Conservation (phyloP, 2,797 vertebrate genomes). For the Percopsis omiscomaycus region DNA sequence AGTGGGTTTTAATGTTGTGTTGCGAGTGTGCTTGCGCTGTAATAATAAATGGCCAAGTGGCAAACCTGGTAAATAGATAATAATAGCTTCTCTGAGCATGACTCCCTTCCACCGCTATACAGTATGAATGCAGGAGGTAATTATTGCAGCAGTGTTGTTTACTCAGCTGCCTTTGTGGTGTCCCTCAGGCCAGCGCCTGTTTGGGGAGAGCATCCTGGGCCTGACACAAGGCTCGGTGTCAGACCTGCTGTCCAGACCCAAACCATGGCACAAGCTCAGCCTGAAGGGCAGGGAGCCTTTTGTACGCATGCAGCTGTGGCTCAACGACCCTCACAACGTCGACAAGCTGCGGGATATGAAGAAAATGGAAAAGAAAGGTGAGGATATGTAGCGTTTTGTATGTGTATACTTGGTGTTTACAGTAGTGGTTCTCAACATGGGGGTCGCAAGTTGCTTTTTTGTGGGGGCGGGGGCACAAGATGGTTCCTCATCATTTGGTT, state of each 20-base stretch:
- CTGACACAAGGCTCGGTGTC: slow-evolving; percentile 97
- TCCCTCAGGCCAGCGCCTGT: slow-evolving; percentile 90
- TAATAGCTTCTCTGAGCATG: too few relatives aligned
- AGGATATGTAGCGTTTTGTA: neutral
- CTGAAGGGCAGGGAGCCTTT: slow-evolving; percentile 97
- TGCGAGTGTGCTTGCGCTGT: too few relatives aligned
- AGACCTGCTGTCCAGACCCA: slow-evolving; percentile 95
- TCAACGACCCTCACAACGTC: slow-evolving; percentile 94
- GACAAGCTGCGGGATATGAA: slow-evolving; percentile 97
- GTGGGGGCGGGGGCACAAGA: too few relatives aligned
- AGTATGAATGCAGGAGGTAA: neutral
- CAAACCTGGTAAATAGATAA: too few relatives aligned
- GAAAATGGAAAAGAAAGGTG: slow-evolving; percentile 99
- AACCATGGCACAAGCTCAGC: slow-evolving; percentile 98
- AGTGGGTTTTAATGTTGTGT: too few relatives aligned
- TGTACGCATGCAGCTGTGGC: slow-evolving; percentile 98
- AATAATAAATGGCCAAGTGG: too few relatives aligned
- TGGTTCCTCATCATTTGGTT: too few relatives aligned
- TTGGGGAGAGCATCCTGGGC: slow-evolving; percentile 96
- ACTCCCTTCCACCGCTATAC: neutral
- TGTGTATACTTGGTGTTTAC: too few relatives aligned
- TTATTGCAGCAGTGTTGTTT: neutral
- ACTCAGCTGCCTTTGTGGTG: slow-evolving; percentile 20
- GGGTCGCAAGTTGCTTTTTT: too few relatives aligned
- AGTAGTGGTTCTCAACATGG: too few relatives aligned